Evolutionary conservation across 2,797 vertebrate genomes (phyloP), one percentile per base, ranked within the genome.

Genomic region (Chrysocyon brachyurus): DNA sequence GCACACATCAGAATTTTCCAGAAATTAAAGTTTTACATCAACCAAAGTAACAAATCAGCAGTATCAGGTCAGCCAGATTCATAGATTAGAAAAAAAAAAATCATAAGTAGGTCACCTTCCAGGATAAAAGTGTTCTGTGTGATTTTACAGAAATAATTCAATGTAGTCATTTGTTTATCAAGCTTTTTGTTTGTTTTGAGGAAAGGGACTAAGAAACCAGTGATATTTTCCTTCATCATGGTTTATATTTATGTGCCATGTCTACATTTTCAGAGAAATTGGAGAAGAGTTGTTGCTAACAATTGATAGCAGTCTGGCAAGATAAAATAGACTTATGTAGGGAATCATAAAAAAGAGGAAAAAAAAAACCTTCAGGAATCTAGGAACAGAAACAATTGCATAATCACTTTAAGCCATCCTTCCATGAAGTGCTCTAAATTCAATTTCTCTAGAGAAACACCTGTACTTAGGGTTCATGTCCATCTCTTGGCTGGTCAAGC

Each of bases 11-110:
- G 49, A 72, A 90, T 33, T 85, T 84, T 63, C 21, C 36, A 10
- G 19, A 88, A 88, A 82, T 68, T 72, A 63, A 95, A 64, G 3
- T 57, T 91, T 56, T 82, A 85, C 26, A 81, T 95, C 49, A 78
- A 78, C 19, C 31, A 70, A 94, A 19, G 14, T 73, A 75, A 86
- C n/a, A 94, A 92, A 59, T 93, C 19, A 91, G n/a, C 19, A 89
- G 17, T n/a, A 70, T 59, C 75, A 84, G 8, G 15, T 94, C 24
- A 96, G 28, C 3, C 68, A 93, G 8, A 91, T 19, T 77, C 15
- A 89, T 26, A 72, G 5, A 73, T 81, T 22, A 97, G 21, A 11
- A 90, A 88, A 84, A 92, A 87, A 7, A 46, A 46, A 46, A 46
- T 46, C 26, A n/a, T 2, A 68, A 85, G 46, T 49, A 82, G 6